A percentile compares a stretch with the other conserved stretches of the same genome.
Evolutionary conservation across 1,140 invertebrate genomes (phyloP).

Genomic region (Brachionus sp.): DNA sequence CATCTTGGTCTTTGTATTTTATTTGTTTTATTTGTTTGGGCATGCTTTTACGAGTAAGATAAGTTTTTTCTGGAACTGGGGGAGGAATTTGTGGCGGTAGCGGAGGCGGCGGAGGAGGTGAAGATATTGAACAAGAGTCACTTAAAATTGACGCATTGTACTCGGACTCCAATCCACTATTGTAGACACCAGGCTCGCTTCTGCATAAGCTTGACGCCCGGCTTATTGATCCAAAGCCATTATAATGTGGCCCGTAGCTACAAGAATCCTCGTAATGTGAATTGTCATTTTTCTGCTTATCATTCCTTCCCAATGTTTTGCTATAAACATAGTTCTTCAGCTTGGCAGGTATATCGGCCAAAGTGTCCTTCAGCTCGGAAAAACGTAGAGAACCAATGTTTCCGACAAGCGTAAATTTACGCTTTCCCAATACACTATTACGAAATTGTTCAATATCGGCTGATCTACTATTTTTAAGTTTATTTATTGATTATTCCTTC

Average conservation of each 20-base stretch:
- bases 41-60: not conserved
- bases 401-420: constrained; percentile 1
- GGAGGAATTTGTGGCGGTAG: not conserved
- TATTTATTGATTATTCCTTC: not conserved
- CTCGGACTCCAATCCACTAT: constrained; percentile 7
- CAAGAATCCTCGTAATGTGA: not conserved
- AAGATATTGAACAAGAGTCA: constrained; percentile 13
- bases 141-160: constrained; percentile 43
- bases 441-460: constrained; percentile 19
- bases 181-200: not conserved
- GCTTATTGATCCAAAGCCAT: constrained; percentile 18
- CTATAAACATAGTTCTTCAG: constrained; percentile 3
- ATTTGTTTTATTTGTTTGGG: not conserved
- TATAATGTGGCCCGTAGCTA: constrained; percentile 13
- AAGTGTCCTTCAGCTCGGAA: constrained; percentile 27
- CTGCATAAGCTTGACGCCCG: not conserved
- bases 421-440: constrained; percentile 17
- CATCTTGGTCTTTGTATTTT: not conserved
- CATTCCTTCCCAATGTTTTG: not conserved
- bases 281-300: not conserved
- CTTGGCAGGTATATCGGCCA: constrained; percentile 23
- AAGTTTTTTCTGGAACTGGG: constrained; percentile 23
- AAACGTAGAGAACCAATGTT: constrained; percentile 16
- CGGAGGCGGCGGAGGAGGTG: not conserved
- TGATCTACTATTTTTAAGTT: not conserved